Evolutionary conservation across 2,888 invertebrate genomes (phyloP).

Genomic region (Drosophila fungiperda): DNA sequence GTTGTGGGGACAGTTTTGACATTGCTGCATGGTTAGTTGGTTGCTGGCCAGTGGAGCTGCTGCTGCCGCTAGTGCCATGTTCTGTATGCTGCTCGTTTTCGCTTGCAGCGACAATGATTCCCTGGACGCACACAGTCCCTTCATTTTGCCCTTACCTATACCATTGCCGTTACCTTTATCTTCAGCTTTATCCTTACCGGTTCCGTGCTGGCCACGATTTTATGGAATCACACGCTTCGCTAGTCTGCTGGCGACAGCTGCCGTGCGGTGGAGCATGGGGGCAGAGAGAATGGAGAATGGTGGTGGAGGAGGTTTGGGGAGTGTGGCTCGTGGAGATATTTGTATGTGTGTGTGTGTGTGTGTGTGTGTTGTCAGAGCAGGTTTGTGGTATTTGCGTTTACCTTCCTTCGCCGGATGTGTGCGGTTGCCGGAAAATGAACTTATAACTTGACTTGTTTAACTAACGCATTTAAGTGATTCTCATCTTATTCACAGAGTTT

Average conservation of each 20-base stretch:
- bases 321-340: background rate
- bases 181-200: background rate
- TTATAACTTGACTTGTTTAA: constrained; percentile 79
- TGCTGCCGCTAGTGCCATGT: constrained; percentile 12
- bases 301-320: background rate
- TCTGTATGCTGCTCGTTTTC: constrained; percentile 40
- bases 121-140: constrained; percentile 38
- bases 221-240: constrained; percentile 76
- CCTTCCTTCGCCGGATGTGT: constrained; percentile 74
- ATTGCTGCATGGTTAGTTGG: constrained; percentile 62
- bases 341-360: background rate
- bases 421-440: constrained; percentile 78
- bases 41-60: constrained; percentile 23
- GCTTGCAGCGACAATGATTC: constrained; percentile 69
- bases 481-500: constrained; percentile 52
- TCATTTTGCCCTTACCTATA: background rate
- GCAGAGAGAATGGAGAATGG: background rate
- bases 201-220: constrained; percentile 54
- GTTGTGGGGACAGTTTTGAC: constrained; percentile 51
- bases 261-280: background rate
- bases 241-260: constrained; percentile 57
- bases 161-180: background rate
- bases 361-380: background rate
- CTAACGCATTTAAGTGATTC: constrained; percentile 78
- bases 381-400: constrained; percentile 51